These are phyloP conservation scores for Acanthis flammea DNA, from an alignment of 2,797 vertebrate genomes.

Conservation along the genomic window DNA sequence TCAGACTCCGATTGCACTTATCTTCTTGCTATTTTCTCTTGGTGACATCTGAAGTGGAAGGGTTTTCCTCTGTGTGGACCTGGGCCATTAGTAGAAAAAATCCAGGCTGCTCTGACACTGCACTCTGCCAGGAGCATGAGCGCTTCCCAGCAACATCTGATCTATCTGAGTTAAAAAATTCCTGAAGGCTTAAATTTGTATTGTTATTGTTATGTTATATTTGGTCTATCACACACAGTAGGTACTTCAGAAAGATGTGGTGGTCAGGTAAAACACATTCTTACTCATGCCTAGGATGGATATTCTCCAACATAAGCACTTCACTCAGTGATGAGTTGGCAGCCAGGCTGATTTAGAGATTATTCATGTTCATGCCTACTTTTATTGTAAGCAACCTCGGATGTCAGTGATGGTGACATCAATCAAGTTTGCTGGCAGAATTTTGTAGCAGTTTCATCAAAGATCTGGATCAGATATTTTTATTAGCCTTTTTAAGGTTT, in stretches of 20 bases:
- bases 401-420: background rate
- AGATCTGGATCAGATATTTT: background rate
- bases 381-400: background rate
- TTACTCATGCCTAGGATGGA: background rate
- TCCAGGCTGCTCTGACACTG: background rate
- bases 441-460: background rate
- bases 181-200: background rate
- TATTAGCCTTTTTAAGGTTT: background rate
- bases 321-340: background rate
- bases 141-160: background rate
- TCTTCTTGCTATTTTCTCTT: background rate
- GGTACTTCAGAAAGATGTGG: background rate
- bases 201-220: background rate
- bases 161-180: background rate
- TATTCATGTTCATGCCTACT: background rate
- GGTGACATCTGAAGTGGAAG: background rate
- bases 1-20: background rate
- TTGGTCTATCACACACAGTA: background rate
- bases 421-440: background rate
- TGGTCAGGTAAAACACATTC: background rate
- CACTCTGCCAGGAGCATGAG: accelerated
- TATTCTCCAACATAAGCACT: background rate
- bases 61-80: background rate
- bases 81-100: background rate
- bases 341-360: background rate